Evolutionary conservation across 2,113 vertebrate genomes (phyloP), one percentile per base, ranked within the genome.

Genomic region (Colossoma macropomum): DNA sequence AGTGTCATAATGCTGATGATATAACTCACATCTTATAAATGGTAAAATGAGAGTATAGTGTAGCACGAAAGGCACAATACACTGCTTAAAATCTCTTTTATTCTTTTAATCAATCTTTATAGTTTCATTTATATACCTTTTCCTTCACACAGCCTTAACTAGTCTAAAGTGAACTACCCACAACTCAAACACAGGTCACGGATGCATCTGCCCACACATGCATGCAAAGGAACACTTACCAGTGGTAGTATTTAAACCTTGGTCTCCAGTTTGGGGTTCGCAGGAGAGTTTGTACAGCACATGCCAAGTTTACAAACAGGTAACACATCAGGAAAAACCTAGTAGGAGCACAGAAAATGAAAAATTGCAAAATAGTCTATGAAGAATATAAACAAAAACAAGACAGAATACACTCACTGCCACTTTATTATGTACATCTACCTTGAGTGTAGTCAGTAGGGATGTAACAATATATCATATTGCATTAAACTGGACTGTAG

Each of bases 311-410:
- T 83, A 99, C 98, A 86, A 99, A 99, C 77, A 99, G 95, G 90
- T 99, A 99, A 83, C 98, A 99, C 98, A 99, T 99, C 92, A 99
- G 86, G 90, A 99, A 99, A 93, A 99, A 99, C 98, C 98, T 99
- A 91, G 54, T 48, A 82, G 48, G 86, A 80, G 81, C 79, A 56
- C 25, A 85, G 54, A 45, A 54, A 28, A 9, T 11, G n/a, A 69
- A 10, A 56, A 54, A 54, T 30, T 70, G n/a, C 1, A 59, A 68
- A 21, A 21, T 3, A 4, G 13, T 4, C 7, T 38, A 38, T 45
- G 41, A 1, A 45, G 10, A 45, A 11, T 45, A 45, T 8, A 9
- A 45, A 45, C 5, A 45, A 6, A 45, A 45, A 11, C 41, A 6
- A 45, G 41, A 45, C 9, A 11, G 41, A 45, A 45, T 9, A 45